Percentiles rank a stretch among this genome's conserved stretches.
These are phyloP conservation scores for Drosophila seguyi DNA, from an alignment of 1,140 invertebrate species.

Conservation along the genomic window DNA sequence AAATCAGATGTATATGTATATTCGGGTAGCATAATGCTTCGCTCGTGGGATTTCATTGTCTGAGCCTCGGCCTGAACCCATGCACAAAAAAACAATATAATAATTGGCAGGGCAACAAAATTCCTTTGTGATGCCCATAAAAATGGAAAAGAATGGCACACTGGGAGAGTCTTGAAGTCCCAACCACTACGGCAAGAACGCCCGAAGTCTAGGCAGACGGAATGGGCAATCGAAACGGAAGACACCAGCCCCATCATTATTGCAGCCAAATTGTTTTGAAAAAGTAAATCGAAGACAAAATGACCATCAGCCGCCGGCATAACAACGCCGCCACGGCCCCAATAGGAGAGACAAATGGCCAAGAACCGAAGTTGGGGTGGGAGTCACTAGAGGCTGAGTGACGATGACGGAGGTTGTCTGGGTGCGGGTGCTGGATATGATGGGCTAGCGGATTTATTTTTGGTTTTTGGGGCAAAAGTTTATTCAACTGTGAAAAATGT, in stretches of 20 bases:
- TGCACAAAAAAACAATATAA: slow-evolving; percentile 60
- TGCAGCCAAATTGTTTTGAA: slow-evolving; percentile 71
- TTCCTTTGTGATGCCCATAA: slow-evolving; percentile 51
- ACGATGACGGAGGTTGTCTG: neutral
- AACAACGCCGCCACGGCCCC: slow-evolving; percentile 54
- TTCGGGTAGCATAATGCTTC: slow-evolving; percentile 40
- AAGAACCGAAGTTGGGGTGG: slow-evolving; percentile 1
- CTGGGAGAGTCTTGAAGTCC: neutral
- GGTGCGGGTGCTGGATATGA: slow-evolving; percentile 7
- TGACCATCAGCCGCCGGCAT: slow-evolving; percentile 65
- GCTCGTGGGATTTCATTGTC: neutral
- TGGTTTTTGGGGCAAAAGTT: slow-evolving; percentile 67
- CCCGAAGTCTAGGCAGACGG: slow-evolving; percentile 2
- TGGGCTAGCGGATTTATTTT: slow-evolving; percentile 74
- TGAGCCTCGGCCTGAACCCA: neutral
- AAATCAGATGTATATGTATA: slow-evolving; percentile 67
- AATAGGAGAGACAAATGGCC: slow-evolving; percentile 62
- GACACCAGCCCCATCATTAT: slow-evolving; percentile 61
- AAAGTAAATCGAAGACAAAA: slow-evolving; percentile 74
- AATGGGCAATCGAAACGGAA: slow-evolving; percentile 57
- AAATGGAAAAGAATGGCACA: slow-evolving; percentile 48
- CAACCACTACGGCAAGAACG: neutral
- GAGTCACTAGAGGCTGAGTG: neutral
- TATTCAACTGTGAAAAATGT: slow-evolving; percentile 68
- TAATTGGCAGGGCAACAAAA: slow-evolving; percentile 69